These are phyloP conservation scores for Allophyes oxyacanthae DNA, from an alignment of 2,888 invertebrate genomes.

Conservation along the genomic window DNA sequence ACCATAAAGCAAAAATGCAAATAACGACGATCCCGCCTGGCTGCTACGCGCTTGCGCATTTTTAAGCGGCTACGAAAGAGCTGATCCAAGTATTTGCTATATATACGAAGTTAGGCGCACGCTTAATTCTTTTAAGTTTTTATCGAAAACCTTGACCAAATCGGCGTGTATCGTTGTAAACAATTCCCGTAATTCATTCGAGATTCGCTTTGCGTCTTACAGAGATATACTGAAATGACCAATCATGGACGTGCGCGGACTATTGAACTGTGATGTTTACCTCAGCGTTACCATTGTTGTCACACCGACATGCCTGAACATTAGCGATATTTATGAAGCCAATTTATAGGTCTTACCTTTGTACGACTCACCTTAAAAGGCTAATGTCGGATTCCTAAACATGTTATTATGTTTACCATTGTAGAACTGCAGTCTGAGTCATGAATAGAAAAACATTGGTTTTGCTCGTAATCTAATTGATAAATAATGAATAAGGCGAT, in stretches of 20 bases:
- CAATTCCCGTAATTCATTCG: slow-evolving; percentile 82
- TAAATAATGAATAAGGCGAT: not conserved
- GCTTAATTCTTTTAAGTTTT: slow-evolving; percentile 58
- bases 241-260: slow-evolving; percentile 82
- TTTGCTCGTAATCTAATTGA: slow-evolving; percentile 7
- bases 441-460: no score
- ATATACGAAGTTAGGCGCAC: slow-evolving; percentile 54
- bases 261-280: slow-evolving; percentile 74
- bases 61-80: slow-evolving; percentile 20
- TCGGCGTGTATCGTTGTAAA: slow-evolving; percentile 72
- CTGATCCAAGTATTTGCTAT: slow-evolving; percentile 52
- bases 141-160: slow-evolving; percentile 63
- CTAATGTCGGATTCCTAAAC: slow-evolving; percentile 22
- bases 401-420: slow-evolving; percentile 10
- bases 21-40: no score
- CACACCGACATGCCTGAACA: slow-evolving; percentile 63
- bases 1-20: no score
- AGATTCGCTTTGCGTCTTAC: slow-evolving; percentile 81
- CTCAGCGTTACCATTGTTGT: slow-evolving; percentile 61
- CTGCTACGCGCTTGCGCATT: slow-evolving; percentile 12
- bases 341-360: slow-evolving; percentile 32
- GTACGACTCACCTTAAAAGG: slow-evolving; percentile 33
- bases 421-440: not conserved
- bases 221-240: slow-evolving; percentile 88
- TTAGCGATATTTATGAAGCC: slow-evolving; percentile 49